These are phyloP conservation scores for Forficula auricularia DNA, from an alignment of 1,140 invertebrate genomes.

Conservation along the genomic window DNA sequence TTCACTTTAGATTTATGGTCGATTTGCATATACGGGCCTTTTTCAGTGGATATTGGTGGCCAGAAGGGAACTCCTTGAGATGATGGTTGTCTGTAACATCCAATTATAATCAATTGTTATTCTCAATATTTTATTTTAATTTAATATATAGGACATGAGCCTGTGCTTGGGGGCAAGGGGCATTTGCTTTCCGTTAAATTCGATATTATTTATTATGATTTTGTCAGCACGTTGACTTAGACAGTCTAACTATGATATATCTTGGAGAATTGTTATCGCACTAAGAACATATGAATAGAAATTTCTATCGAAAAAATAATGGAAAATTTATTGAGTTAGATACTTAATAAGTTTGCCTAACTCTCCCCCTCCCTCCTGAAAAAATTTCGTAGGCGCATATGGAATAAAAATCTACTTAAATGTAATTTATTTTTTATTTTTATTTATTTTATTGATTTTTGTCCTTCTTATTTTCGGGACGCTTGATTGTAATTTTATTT, in stretches of 20 bases:
- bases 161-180: background rate
- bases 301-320: background rate
- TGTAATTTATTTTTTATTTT: no score
- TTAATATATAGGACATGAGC: background rate
- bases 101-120: background rate
- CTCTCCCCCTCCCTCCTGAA: background rate
- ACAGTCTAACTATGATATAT: background rate
- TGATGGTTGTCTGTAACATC: background rate
- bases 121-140: background rate
- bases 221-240: background rate
- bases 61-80: background rate
- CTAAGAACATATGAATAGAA: background rate
- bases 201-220: background rate
- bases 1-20: background rate
- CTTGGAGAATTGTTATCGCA: no score
- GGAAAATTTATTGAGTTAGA: background rate
- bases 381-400: no score
- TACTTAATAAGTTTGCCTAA: background rate
- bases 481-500: no score
- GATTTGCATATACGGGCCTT: slow-evolving; percentile 4
- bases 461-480: no score
- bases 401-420: no score
- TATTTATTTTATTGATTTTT: no score
- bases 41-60: slow-evolving; percentile 1
- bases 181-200: background rate